Evolutionary conservation across 2,797 vertebrate species (phyloP).

Genomic region (Sebastes minor): DNA sequence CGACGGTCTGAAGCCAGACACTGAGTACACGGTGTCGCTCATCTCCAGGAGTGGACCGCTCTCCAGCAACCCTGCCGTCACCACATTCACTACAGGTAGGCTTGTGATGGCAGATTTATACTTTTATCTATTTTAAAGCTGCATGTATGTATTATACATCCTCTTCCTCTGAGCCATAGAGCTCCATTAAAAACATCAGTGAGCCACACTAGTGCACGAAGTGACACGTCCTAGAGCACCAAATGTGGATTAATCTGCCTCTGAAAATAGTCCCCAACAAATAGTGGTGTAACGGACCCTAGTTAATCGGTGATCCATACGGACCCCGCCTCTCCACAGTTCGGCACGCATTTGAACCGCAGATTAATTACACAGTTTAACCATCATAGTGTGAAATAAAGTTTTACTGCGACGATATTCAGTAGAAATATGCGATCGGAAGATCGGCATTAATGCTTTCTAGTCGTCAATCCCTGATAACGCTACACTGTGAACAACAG

Average conservation of each 20-base stretch:
- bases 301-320: background rate
- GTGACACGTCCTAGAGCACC: background rate
- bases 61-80: conserved; percentile 82
- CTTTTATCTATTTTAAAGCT: background rate
- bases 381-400: too few relatives aligned
- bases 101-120: background rate
- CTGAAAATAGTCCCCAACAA: background rate
- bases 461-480: background rate
- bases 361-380: too few relatives aligned
- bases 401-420: too few relatives aligned
- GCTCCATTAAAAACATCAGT: background rate
- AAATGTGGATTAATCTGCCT: background rate
- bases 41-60: conserved; percentile 82
- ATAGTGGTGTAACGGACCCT: background rate
- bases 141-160: background rate
- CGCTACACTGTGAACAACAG: background rate
- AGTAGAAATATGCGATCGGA: too few relatives aligned
- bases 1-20: conserved; percentile 87
- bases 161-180: too few relatives aligned
- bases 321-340: too few relatives aligned
- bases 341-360: too few relatives aligned
- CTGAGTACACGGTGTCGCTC: conserved; percentile 88
- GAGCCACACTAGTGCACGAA: background rate
- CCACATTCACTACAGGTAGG: conserved; percentile 90
- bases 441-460: background rate